Evolutionary conservation across 2,888 invertebrate genomes (phyloP), one percentile per base, ranked within the genome.

Genomic region (Drosophila cracens): DNA sequence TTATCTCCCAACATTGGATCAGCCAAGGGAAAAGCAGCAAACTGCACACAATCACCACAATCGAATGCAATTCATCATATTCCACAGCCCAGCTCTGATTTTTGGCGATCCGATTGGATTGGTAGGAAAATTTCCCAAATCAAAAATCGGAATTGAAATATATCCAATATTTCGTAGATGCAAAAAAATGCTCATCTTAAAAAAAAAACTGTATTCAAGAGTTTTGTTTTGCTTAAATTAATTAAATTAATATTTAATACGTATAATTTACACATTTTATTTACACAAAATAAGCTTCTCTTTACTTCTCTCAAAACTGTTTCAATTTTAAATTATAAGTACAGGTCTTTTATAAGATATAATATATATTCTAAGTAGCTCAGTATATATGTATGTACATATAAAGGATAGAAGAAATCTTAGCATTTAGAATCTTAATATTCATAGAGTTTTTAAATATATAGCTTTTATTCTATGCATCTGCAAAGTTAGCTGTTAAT

Each of bases 1-100:
- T 57, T 61, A 70, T 70, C 58, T 62, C 43, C 25, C 51, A n/a
- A 38, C 25, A 36, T 25, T 36, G 18, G 18, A 36, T 34, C 25
- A 36, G 10, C 34, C 34, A 5, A 18, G 21, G 5, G 21, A 27
- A 11, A 18, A 60, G 8, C 46, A 18, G 36, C 36, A 25, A 18
- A 4, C 25, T 8, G 16, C 31, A 31, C 31, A 33, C 34, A 21
- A 6, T 33, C 21, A 16, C 16, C 11, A 52, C 31, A 53, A 53
- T 25, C 7, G 25, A 16, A 53, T 16, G n/a, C 21, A 25, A 25
- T 34, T 53, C 11, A 25, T 8, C 46, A 34, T 18, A 7, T 18
- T 27, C 11, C 34, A 18, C 11, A 25, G n/a, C 2, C 4, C 40
- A 21, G n/a, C 0, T n/a, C 40, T 10, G n/a, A 40, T 40, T n/a